Evolutionary conservation across 2,797 vertebrate genomes (phyloP).

Genomic region (Micropoecilia bifurca): DNA sequence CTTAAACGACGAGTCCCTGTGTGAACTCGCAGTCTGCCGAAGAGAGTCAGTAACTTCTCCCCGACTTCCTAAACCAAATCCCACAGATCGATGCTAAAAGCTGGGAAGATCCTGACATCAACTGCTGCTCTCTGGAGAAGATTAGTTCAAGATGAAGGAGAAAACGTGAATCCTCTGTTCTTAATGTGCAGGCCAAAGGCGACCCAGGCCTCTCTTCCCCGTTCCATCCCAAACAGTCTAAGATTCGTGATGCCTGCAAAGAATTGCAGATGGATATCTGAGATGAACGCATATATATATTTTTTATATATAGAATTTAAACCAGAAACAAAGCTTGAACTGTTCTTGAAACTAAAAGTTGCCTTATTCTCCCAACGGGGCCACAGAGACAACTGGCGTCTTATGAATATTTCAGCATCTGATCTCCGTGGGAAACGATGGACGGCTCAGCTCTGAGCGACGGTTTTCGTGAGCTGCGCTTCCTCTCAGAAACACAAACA

Average conservation of each 20-base stretch:
- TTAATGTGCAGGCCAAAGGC: conserved; percentile 53
- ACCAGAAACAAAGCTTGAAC: conserved; percentile 64
- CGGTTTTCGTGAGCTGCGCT: conserved; percentile 40
- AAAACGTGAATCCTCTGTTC: conserved; percentile 48
- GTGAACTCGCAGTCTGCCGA: conserved; percentile 57
- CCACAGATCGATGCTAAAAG: conserved; percentile 72
- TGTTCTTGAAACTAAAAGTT: conserved; percentile 62
- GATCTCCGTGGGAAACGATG: conserved; percentile 68
- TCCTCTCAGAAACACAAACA: conserved; percentile 60
- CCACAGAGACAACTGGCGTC: conserved; percentile 53
- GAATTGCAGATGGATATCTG: conserved; percentile 51
- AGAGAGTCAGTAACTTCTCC: conserved; percentile 61
- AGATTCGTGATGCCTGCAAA: conserved; percentile 66
- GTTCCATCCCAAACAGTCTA: conserved; percentile 51
- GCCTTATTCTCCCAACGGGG: conserved; percentile 35
- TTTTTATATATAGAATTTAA: conserved; percentile 36
- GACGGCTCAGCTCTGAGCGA: conserved; percentile 45
- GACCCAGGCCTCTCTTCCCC: conserved; percentile 44
- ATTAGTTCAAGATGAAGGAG: conserved; percentile 70
- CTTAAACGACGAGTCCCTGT: conserved; percentile 50
- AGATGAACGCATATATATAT: conserved; percentile 26
- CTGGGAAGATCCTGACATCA: conserved; percentile 68
- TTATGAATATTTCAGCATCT: conserved; percentile 79
- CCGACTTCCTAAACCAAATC: conserved; percentile 68
- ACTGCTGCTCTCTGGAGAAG: conserved; percentile 69